Percentiles rank a stretch among this genome's conserved stretches.
These are phyloP conservation scores for Plodia interpunctella DNA, from an alignment of 1,140 invertebrate species.

Conservation along the genomic window DNA sequence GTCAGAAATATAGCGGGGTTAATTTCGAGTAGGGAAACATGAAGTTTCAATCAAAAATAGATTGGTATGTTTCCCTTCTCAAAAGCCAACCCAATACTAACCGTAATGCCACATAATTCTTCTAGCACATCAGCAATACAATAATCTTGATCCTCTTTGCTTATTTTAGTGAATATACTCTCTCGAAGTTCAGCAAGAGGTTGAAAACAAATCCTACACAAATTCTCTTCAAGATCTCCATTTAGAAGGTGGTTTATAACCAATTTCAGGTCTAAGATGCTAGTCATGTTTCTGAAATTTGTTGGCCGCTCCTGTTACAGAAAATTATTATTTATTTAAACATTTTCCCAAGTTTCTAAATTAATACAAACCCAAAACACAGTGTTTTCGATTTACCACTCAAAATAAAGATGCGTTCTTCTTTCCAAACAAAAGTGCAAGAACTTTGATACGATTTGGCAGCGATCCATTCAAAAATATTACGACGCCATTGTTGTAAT, in stretches of 20 bases:
- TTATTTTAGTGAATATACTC: slow-evolving; percentile 51
- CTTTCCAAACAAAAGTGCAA: not conserved
- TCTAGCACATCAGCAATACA: slow-evolving; percentile 52
- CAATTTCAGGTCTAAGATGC: slow-evolving; percentile 37
- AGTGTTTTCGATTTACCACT: slow-evolving; percentile 24
- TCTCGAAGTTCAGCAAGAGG: slow-evolving; percentile 39
- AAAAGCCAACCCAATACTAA: too few relatives aligned
- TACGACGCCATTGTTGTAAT: too few relatives aligned
- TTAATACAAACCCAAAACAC: not conserved
- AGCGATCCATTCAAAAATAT: too few relatives aligned
- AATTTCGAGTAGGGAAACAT: too few relatives aligned
- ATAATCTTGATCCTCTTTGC: slow-evolving; percentile 48
- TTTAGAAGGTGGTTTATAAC: slow-evolving; percentile 55
- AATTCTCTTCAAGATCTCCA: slow-evolving; percentile 46
- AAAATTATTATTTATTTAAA: not conserved
- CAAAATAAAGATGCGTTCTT: slow-evolving; percentile 45
- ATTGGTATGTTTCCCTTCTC: too few relatives aligned
- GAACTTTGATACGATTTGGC: too few relatives aligned
- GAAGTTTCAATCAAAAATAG: too few relatives aligned
- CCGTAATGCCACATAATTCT: slow-evolving; percentile 46
- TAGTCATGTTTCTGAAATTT: slow-evolving; percentile 30
- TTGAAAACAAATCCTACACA: slow-evolving; percentile 53
- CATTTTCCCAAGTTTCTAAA: not conserved
- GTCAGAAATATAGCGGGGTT: too few relatives aligned
- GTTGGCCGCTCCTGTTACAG: not conserved